phyloP scores from a whole-genome alignment of 2,113 vertebrate species.

The Carlito syrichta region DNA sequence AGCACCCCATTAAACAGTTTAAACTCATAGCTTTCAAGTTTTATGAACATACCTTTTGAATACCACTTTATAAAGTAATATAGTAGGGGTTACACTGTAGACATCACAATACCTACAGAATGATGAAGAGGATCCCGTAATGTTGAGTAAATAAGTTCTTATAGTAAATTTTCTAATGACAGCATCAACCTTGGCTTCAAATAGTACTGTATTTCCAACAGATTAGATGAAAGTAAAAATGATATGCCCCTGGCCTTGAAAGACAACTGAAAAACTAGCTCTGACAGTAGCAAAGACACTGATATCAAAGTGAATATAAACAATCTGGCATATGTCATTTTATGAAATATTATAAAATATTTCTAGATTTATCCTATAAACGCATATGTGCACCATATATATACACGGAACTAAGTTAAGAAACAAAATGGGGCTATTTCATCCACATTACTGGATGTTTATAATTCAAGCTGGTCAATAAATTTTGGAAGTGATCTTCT shows the following conservation, averaged over 20 bases:
- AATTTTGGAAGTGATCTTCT: neutral
- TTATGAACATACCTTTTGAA: neutral
- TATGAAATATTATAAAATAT: neutral
- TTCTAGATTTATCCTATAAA: neutral
- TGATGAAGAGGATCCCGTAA: neutral
- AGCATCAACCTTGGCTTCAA: neutral
- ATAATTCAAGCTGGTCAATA: neutral
- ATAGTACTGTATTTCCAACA: neutral
- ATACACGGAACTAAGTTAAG: neutral
- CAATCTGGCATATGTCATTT: neutral
- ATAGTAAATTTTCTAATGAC: neutral
- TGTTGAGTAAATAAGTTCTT: neutral
- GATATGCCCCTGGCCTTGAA: neutral
- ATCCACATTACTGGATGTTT: neutral
- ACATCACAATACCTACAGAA: neutral
- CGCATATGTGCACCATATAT: neutral
- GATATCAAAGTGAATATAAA: constrained; percentile 4
- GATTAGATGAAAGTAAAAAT: neutral
- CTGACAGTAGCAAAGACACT: neutral
- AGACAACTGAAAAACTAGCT: neutral
- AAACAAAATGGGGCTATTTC: neutral
- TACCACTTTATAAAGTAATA: neutral
- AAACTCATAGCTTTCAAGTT: neutral
- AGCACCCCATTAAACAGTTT: neutral
- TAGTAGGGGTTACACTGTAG: neutral